phyloP scores from a whole-genome alignment of 2,888 invertebrate genomes.

The Orthonevra nobilis region DNA sequence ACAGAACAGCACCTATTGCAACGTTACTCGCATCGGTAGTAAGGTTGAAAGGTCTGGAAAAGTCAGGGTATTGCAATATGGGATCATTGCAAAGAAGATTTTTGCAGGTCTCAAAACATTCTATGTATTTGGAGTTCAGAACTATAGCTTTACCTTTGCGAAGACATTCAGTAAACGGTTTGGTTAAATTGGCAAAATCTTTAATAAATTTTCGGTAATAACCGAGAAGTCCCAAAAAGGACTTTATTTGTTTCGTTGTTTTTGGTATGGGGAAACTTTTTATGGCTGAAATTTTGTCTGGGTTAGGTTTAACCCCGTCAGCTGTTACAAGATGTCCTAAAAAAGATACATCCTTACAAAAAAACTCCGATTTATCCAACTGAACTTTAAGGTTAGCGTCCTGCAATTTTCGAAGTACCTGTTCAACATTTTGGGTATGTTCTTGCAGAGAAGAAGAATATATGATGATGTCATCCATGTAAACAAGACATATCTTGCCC shows the following conservation, averaged over 20 bases:
- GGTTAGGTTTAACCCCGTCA: background rate
- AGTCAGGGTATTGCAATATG: no score
- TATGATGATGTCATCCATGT: no score
- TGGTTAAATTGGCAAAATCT: no score
- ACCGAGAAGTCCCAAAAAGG: no score
- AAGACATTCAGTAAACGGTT: background rate
- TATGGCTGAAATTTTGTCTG: background rate
- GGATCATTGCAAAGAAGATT: background rate
- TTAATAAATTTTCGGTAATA: no score
- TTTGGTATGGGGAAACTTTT: background rate
- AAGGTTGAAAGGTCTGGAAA: no score
- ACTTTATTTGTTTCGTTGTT: no score
- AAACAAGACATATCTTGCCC: no score
- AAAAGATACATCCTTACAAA: background rate
- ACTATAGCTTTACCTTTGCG: constrained; percentile 3
- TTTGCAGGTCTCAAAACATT: background rate
- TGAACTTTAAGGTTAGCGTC: constrained; percentile 16
- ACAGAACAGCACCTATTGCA: no score
- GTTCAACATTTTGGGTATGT: constrained; percentile 13
- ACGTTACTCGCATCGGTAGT: no score
- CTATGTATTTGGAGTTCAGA: background rate
- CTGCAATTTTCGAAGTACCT: background rate
- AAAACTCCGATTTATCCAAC: background rate
- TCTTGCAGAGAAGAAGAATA: constrained; percentile 40
- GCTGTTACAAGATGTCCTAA: background rate